Base-by-base conservation (phyloP, 2,888 invertebrate species). In the Poecilus cupreus region DNA sequence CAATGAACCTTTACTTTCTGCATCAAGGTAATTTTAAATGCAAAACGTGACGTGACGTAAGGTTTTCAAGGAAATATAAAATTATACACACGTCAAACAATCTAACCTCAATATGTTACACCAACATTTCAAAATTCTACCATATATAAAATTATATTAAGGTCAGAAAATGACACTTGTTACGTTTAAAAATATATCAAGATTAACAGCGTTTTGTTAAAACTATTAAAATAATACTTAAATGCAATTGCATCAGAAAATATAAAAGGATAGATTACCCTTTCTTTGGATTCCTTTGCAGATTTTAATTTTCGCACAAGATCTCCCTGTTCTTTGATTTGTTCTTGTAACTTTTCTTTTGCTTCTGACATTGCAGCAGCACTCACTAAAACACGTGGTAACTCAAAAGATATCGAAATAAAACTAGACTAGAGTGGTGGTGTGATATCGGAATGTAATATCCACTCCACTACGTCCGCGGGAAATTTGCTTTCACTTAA, bases 301-400 rank as follows among this genome's bases (percentile, higher is more conserved):
- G 94, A 91, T 90, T 97, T 97, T 83, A 96, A 90, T 90, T 94
- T 94, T 86, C 96, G 92, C 74, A 97, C 95, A 85, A 95, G 88
- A 88, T 96, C 95, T 83, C 96, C 96, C 89, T 96, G 96, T 86
- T 90, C 89, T 89, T 93, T 93, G 84, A 95, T 93, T 87, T 90
- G 90, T 85, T 91, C 90, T 86, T 92, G 89, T 84, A 93, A 87
- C 85, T 89, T 88, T 87, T 90, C 91, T 87, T 90, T 91, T 86
- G 87, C 89, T 87, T 90, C 90, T 88, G 88, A 89, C 90, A 90
- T 90, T 37, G 57, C 80, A 72, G 32, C 16, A 54, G 51, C 68
- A 79, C 46, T 46, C 72, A 68, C 49, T 39, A 4, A 51, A 10
- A 79, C 79, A 79, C 79, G 79, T 79, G 79, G 79, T 43, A 77